phyloP scores from a whole-genome alignment of 2,888 invertebrate genomes.

The Tenthredo amoena region DNA sequence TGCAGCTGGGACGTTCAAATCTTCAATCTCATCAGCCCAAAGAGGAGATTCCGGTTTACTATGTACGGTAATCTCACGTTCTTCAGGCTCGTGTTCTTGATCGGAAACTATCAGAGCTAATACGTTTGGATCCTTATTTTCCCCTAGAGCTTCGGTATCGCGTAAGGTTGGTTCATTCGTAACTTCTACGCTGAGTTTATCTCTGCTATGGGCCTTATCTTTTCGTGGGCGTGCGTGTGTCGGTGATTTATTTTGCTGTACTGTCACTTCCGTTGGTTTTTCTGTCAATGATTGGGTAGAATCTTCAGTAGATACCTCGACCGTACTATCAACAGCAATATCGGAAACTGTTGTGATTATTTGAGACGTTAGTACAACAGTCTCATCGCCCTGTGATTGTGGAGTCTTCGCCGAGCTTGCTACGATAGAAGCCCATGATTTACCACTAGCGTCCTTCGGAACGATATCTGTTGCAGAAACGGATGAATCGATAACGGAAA shows the following conservation, averaged over 20 bases:
- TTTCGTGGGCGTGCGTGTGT: conserved; percentile 47
- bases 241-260: conserved; percentile 45
- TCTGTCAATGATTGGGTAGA: not conserved
- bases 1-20: conserved; percentile 11
- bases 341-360: conserved; percentile 16
- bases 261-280: conserved; percentile 19
- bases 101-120: conserved; percentile 29
- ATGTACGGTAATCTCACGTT: not conserved
- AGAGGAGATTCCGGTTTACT: conserved; percentile 32
- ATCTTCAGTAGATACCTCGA: conserved; percentile 7
- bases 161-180: conserved; percentile 18
- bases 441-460: conserved; percentile 79
- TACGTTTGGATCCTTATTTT: conserved; percentile 42
- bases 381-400: conserved; percentile 68
- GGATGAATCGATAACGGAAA: not conserved
- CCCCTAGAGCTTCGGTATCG: conserved; percentile 22
- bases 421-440: conserved; percentile 86
- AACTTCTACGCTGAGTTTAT: conserved; percentile 33
- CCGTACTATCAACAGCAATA: not conserved
- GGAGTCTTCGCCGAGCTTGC: conserved; percentile 78
- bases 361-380: conserved; percentile 60
- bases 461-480: not conserved
- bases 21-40: conserved; percentile 59
- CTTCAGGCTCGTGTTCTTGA: conserved; percentile 7
- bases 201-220: conserved; percentile 40